These are phyloP conservation scores for Trachops cirrhosus DNA, from an alignment of 2,797 vertebrate species.

Conservation along the genomic window DNA sequence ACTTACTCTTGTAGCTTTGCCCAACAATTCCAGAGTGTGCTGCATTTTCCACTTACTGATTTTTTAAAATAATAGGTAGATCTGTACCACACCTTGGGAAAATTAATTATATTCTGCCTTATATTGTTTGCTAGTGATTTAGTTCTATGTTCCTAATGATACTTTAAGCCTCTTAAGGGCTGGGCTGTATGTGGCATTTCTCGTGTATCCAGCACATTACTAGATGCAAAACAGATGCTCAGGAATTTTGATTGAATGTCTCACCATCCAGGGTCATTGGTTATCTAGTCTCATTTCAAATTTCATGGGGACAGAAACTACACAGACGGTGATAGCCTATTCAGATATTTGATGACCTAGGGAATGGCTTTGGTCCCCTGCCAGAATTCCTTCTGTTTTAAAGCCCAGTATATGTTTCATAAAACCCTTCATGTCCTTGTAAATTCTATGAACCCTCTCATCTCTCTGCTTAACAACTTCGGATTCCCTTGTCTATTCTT, in stretches of 20 bases:
- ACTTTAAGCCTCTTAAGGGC: conserved; percentile 68
- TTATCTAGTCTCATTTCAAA: background rate
- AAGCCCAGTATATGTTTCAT: background rate
- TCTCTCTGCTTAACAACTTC: background rate
- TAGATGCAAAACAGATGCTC: background rate
- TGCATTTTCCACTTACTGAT: conserved; percentile 42
- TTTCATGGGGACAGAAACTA: background rate
- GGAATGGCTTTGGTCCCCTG: background rate
- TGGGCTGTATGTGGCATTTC: conserved; percentile 21
- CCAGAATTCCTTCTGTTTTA: background rate
- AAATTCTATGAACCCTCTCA: background rate
- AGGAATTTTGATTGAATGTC: background rate
- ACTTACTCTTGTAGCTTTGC: conserved; percentile 36
- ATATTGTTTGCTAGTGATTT: conserved; percentile 59
- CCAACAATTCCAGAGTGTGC: background rate
- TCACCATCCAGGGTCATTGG: background rate
- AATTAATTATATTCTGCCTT: conserved; percentile 51
- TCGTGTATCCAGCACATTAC: background rate
- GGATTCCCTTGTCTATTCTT: background rate
- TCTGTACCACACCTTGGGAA: conserved; percentile 35
- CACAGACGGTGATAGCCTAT: background rate
- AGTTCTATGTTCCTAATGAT: conserved; percentile 8
- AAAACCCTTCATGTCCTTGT: background rate
- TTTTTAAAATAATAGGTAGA: background rate
- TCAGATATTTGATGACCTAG: background rate